These are phyloP conservation scores for Dendrocincla fuliginosa DNA, from an alignment of 2,797 vertebrate species.

Conservation along the genomic window DNA sequence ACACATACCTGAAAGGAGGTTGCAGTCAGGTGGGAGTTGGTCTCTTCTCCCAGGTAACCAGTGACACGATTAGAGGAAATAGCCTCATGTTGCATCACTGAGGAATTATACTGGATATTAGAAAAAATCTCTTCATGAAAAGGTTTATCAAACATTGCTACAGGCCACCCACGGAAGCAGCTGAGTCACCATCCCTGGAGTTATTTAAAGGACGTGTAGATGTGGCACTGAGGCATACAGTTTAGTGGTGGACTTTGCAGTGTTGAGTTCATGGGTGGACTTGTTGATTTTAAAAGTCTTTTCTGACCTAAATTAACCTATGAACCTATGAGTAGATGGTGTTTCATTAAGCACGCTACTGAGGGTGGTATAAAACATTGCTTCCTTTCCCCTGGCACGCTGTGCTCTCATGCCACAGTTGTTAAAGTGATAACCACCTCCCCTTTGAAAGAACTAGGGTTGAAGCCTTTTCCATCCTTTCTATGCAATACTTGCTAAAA, in stretches of 20 bases:
- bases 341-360: neutral
- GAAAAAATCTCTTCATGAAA: neutral
- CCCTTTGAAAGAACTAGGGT: neutral
- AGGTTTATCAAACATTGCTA: neutral
- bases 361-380: neutral
- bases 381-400: neutral
- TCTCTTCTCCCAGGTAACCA: neutral
- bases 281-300: neutral
- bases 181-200: neutral
- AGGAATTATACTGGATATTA: neutral
- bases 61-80: neutral
- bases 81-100: neutral
- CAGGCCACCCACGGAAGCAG: neutral
- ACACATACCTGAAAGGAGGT: neutral
- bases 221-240: too few species aligned
- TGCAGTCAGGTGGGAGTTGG: rapidly evolving
- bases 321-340: neutral
- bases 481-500: neutral
- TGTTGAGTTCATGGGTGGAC: neutral
- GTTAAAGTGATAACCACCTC: neutral
- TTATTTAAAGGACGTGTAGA: neutral
- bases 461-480: neutral
- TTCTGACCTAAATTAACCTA: neutral
- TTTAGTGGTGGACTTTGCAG: neutral
- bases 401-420: neutral